phyloP scores from a whole-genome alignment of 2,888 invertebrate genomes.

The Molorchus minor region DNA sequence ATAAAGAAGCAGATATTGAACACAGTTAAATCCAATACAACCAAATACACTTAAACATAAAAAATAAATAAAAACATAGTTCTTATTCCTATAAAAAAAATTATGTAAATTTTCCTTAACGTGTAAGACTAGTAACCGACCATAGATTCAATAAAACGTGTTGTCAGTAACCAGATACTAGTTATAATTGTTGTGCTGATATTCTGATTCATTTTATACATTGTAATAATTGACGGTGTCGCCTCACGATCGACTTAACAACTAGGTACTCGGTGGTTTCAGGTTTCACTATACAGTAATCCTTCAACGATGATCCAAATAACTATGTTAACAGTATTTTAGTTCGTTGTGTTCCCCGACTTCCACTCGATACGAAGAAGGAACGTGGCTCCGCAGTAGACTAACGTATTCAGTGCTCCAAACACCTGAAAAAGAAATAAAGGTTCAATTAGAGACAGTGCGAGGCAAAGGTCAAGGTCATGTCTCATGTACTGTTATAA shows the following conservation, averaged over 20 bases:
- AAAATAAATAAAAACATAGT: slow-evolving; percentile 22
- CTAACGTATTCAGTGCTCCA: slow-evolving; percentile 82
- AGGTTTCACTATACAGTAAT: slow-evolving; percentile 36
- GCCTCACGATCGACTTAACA: slow-evolving; percentile 24
- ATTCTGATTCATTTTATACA: not conserved
- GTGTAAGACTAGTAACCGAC: not conserved
- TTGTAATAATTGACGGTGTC: slow-evolving; percentile 22
- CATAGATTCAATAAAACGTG: not conserved
- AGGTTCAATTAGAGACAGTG: too few relatives aligned
- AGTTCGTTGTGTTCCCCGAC: slow-evolving; percentile 60
- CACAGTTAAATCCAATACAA: slow-evolving; percentile 16
- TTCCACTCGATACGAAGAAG: slow-evolving; percentile 80
- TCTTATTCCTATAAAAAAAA: not conserved
- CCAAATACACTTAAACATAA: slow-evolving; percentile 13
- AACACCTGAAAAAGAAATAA: slow-evolving; percentile 70
- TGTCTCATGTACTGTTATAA: too few relatives aligned
- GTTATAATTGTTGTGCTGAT: slow-evolving; percentile 3
- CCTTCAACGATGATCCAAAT: slow-evolving; percentile 31
- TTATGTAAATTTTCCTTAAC: not conserved
- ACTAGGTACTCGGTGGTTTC: slow-evolving; percentile 33
- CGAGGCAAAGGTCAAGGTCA: too few relatives aligned
- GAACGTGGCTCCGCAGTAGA: slow-evolving; percentile 80
- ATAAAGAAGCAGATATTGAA: too few relatives aligned
- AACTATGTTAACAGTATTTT: slow-evolving; percentile 27
- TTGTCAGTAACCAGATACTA: not conserved